These are phyloP conservation scores for Threskiornis aethiopicus DNA, from an alignment of 2,797 vertebrate species.

Conservation along the genomic window DNA sequence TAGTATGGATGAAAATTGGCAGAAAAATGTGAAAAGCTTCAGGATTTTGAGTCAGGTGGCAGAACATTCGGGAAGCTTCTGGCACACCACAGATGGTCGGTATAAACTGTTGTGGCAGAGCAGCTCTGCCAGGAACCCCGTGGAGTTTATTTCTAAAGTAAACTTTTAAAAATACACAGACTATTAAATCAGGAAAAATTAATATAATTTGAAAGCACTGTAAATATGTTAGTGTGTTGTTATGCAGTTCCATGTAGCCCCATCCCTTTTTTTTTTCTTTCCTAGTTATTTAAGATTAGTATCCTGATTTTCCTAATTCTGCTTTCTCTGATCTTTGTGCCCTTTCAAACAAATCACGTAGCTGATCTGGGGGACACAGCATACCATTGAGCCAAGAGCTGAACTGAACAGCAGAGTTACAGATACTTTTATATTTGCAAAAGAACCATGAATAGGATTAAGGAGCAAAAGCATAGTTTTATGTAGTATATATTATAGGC, in stretches of 20 bases:
- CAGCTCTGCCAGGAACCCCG: constrained; percentile 72
- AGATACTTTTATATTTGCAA: background rate
- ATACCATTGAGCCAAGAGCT: background rate
- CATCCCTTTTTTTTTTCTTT: background rate
- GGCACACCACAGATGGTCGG: constrained; percentile 73
- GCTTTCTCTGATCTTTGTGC: background rate
- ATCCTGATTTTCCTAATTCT: background rate
- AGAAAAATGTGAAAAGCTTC: constrained; percentile 69
- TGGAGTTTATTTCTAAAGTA: constrained; percentile 73
- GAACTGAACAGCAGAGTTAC: background rate
- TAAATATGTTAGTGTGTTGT: background rate
- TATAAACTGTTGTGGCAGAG: constrained; percentile 74
- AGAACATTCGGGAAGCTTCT: constrained; percentile 76
- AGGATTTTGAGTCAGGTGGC: constrained; percentile 76
- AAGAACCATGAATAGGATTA: background rate
- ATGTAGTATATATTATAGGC: background rate
- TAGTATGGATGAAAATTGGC: constrained; percentile 68
- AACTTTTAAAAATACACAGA: constrained; percentile 60
- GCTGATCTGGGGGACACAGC: background rate
- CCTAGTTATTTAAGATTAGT: background rate
- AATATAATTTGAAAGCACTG: background rate
- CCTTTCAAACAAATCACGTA: background rate
- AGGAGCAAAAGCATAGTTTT: background rate
- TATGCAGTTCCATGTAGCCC: background rate
- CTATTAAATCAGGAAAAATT: constrained; percentile 5